Base-by-base conservation (phyloP, 2,888 invertebrate genomes). In the Elysia crispata region DNA sequence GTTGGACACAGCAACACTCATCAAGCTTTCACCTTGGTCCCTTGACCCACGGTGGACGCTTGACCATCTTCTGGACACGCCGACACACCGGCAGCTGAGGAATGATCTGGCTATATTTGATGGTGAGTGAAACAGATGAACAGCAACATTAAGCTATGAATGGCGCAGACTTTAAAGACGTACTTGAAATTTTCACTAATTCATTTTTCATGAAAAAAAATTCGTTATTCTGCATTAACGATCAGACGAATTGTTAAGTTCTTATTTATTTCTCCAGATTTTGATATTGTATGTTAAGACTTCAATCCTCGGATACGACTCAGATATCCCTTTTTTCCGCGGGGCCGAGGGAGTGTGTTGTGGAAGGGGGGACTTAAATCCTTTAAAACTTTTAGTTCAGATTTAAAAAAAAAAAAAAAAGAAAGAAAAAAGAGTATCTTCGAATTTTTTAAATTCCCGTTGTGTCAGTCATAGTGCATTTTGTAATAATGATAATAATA, bases 81-180 rank as follows among this genome's bases (percentile, higher is more conserved):
- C 82, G 3, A 33, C 49, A 0, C 72, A 64, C n/a, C 76, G 77
- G 1, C 72, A 62, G 23, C 57, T 80, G 3, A 50, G 72, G 28
- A 81, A 81, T 15, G 78, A 69, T 13, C 49, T 82, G 57, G 66
- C 76, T 8, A 78, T 83, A 33, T 78, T 83, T 50, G 83, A 83
- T 66, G 83, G 83, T 83, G 80, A 41, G 41, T 3, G 41, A 41
- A 41, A 41, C 41, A 41, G 41, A 41, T 41, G n/a, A n/a, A n/a
- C n/a, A n/a, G n/a, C n/a, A n/a, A n/a, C n/a, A n/a, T n/a, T n/a
- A n/a, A n/a, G n/a, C n/a, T n/a, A n/a, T n/a, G n/a, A n/a, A n/a
- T n/a, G n/a, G n/a, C n/a, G n/a, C n/a, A n/a, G n/a, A n/a, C n/a
- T n/a, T n/a, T n/a, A n/a, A n/a, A n/a, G n/a, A n/a, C n/a, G n/a